Conservation (phyloP, 2,797 vertebrate genomes). For the Champsocephalus gunnari region DNA sequence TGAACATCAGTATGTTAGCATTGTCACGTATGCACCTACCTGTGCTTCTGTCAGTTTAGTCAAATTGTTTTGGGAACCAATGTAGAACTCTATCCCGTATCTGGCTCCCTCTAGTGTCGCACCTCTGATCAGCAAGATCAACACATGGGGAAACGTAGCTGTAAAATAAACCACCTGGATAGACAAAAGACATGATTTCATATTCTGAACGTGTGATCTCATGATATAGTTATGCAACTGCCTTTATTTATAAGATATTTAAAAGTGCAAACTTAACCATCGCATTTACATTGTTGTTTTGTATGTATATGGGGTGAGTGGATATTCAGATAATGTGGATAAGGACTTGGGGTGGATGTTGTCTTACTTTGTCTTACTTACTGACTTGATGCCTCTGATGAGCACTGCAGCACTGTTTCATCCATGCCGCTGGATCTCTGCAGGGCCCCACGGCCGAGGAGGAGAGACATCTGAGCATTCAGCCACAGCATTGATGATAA, state of each 20-base stretch:
- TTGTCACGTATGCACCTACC: slow-evolving; percentile 68
- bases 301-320: too few species aligned
- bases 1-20: too few species aligned
- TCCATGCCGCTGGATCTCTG: slow-evolving; percentile 87
- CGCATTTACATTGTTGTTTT: too few species aligned
- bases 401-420: slow-evolving; percentile 88
- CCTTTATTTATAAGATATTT: too few species aligned
- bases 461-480: slow-evolving; percentile 15
- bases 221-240: too few species aligned
- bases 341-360: background rate
- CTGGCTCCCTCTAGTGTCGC: slow-evolving; percentile 90
- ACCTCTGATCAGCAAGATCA: slow-evolving; percentile 90
- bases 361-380: slow-evolving; percentile 93
- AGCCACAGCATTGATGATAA: background rate
- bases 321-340: too few species aligned
- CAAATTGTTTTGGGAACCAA: slow-evolving; percentile 90
- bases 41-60: slow-evolving; percentile 89
- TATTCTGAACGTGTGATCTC: background rate
- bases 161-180: slow-evolving; percentile 94
- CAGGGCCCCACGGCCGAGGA: slow-evolving; percentile 87
- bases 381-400: slow-evolving; percentile 95
- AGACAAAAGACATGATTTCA: slow-evolving; percentile 8
- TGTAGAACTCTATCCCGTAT: slow-evolving; percentile 93
- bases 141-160: slow-evolving; percentile 91
- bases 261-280: too few species aligned